Evolutionary conservation across 2,888 invertebrate genomes (phyloP), one percentile per base, ranked within the genome.

Genomic region (Biston betularia): DNA sequence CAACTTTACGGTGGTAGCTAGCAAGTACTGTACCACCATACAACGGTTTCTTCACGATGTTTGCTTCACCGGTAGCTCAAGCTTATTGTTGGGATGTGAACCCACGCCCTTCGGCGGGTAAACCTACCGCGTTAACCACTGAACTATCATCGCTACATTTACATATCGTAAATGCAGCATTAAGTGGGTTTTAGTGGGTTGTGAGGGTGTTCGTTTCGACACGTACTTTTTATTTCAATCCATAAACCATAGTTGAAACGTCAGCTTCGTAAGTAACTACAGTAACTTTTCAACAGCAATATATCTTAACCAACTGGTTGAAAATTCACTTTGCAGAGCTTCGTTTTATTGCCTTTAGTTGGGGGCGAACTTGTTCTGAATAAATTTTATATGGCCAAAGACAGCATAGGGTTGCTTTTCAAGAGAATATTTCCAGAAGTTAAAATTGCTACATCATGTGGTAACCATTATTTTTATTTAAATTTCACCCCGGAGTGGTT

Each of bases 271-370:
- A 64, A 64, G 44, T 63, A 52, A 57, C 53, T 57, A 34, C 44
- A 58, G 8, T 40, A 54, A 64, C 49, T 65, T 64, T 61, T 24
- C 56, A 65, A 60, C 55, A 67, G 54, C 70, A 58, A 72, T 74
- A 72, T 69, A 63, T 68, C 67, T 65, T 69, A 65, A 72, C 66
- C 63, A 70, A 69, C 65, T 71, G 63, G 70, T 70, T 73, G 67
- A 63, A 74, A 75, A 78, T 77, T 77, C 71, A 75, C 72, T 75
- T 72, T 62, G 67, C 60, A 64, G 61, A 69, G 67, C 73, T 72
- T 75, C 70, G 59, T 75, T 72, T 74, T 74, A 75, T 79, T 75
- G 71, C 69, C 61, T 57, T 54, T 40, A 65, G 68, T 75, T 74
- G 48, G 67, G 68, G 60, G 65, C 58, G 60, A 76, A 74, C 73